Conservation (phyloP, 1,140 invertebrate genomes). For the Micrasema minimum region DNA sequence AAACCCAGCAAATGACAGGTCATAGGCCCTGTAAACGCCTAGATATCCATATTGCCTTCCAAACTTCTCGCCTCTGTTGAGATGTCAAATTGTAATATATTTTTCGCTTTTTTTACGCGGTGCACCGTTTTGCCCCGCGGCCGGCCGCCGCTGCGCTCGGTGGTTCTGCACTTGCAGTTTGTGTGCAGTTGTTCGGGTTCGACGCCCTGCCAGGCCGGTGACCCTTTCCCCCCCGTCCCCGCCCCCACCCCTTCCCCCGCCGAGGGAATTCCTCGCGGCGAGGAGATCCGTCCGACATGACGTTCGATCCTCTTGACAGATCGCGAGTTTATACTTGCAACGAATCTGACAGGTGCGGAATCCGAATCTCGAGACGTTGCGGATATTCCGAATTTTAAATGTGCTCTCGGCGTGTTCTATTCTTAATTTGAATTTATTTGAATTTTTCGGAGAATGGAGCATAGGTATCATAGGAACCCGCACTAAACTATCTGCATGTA, state of each 20-base stretch:
- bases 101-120: not conserved
- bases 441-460: not conserved
- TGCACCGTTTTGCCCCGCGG: not conserved
- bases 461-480: not conserved
- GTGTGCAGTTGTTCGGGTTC: constrained; percentile 7
- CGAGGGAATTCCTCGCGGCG: not conserved
- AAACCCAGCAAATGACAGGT: too few relatives aligned
- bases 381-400: not conserved
- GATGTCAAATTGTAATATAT: too few relatives aligned
- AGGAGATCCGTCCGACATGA: too few relatives aligned
- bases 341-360: not conserved
- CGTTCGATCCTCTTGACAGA: too few relatives aligned
- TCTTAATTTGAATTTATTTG: not conserved
- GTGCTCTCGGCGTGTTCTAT: not conserved
- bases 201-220: constrained; percentile 20
- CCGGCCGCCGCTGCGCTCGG: not conserved
- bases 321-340: too few relatives aligned
- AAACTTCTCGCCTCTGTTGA: too few relatives aligned
- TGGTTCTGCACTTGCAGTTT: too few relatives aligned
- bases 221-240: constrained; percentile 1
- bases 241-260: not conserved
- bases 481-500: too few relatives aligned
- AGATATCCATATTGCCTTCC: too few relatives aligned
- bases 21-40: too few relatives aligned
- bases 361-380: not conserved